phyloP scores from a whole-genome alignment of 2,797 vertebrate species.

The Rhynchonycteris naso region DNA sequence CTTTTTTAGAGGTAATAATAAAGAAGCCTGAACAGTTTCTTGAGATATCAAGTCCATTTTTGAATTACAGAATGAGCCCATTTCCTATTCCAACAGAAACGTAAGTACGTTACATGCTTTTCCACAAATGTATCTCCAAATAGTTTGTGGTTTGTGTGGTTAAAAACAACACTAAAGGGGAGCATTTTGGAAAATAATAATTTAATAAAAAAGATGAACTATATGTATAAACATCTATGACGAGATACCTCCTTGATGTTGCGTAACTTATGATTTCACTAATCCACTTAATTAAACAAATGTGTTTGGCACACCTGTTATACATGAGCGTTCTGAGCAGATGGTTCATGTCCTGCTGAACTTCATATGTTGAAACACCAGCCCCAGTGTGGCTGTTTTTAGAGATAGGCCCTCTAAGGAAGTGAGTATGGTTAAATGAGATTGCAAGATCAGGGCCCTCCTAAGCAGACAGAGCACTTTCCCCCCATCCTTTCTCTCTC shows the following conservation, averaged over 20 bases:
- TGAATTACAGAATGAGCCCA: conserved; percentile 85
- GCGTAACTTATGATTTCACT: background rate
- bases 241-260: background rate
- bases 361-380: background rate
- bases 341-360: background rate
- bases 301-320: background rate
- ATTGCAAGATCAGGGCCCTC: background rate
- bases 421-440: background rate
- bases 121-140: background rate
- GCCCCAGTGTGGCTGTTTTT: background rate
- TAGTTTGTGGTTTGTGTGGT: background rate
- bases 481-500: background rate
- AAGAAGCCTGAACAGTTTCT: conserved; percentile 90
- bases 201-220: background rate
- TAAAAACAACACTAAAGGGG: background rate
- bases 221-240: background rate
- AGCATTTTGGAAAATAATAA: background rate
- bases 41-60: conserved; percentile 92
- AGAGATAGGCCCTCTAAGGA: background rate
- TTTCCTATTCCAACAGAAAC: conserved; percentile 78
- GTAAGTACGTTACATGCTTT: conserved; percentile 84
- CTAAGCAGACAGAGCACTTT: background rate
- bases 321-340: background rate
- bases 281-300: background rate
- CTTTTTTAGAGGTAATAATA: conserved; percentile 85